Conservation (phyloP, 2,797 vertebrate genomes). For the Lateolabrax maculatus region DNA sequence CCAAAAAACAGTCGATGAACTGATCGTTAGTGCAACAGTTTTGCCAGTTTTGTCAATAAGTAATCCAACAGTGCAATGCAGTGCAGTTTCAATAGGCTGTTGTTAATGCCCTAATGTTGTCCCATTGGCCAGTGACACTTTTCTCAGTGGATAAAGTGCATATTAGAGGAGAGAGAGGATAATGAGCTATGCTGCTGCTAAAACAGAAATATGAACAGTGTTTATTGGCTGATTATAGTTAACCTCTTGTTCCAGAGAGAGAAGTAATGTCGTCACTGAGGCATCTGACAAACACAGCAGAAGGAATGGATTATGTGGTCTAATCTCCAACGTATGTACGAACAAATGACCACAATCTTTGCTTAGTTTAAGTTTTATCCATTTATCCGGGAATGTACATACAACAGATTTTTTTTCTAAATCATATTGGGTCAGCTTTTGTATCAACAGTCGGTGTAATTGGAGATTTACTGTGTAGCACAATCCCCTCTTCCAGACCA, state of each 20-base stretch:
- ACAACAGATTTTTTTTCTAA: neutral
- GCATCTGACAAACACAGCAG: slow-evolving; percentile 9
- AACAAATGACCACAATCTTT: neutral
- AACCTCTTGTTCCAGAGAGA: slow-evolving; percentile 6
- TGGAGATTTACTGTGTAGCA: neutral
- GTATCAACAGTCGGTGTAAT: neutral
- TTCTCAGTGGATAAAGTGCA: slow-evolving; percentile 33
- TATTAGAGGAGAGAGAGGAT: slow-evolving; percentile 10
- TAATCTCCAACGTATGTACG: neutral
- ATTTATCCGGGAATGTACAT: neutral
- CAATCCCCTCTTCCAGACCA: neutral
- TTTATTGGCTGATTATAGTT: slow-evolving; percentile 33
- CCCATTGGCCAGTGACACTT: slow-evolving; percentile 38
- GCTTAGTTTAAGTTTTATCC: neutral
- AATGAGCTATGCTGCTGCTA: slow-evolving; percentile 22
- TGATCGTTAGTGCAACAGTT: slow-evolving; percentile 14
- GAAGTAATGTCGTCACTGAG: slow-evolving; percentile 8
- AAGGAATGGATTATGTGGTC: neutral
- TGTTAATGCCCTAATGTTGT: slow-evolving; percentile 47
- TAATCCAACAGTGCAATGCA: slow-evolving; percentile 23
- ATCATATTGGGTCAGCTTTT: neutral
- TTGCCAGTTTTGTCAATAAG: slow-evolving; percentile 43
- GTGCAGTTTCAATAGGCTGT: slow-evolving; percentile 41
- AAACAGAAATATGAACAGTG: slow-evolving; percentile 34
- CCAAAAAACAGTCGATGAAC: neutral